Evolutionary conservation across 1,140 invertebrate genomes (phyloP), one percentile per base, ranked within the genome.

Genomic region (Procambarus clarkii): DNA sequence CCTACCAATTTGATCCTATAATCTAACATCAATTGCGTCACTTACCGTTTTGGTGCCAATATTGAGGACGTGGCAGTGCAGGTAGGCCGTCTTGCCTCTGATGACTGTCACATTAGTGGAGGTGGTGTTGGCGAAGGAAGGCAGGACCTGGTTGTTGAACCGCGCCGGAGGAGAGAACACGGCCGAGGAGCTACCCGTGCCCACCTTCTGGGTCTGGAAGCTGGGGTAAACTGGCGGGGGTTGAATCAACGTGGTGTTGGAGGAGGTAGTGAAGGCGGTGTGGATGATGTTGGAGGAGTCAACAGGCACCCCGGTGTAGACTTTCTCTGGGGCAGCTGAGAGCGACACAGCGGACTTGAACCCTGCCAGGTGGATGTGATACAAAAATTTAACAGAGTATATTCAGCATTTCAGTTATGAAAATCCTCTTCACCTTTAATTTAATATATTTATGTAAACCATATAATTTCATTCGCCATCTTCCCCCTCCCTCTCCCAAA

Each of bases 1-100:
- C n/a, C n/a, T n/a, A n/a, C n/a, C n/a, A n/a, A 34, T 34, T 34
- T 34, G 34, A 34, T 34, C 34, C 34, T 34, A 1, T 34, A 34
- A 34, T 34, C 34, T 34, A 34, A 34, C 34, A 34, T 1, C 34
- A 34, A 34, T 34, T 34, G 34, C 34, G 34, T 58, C 54, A 58
- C 91, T 69, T 74, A 92, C 91, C 24, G 91, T 87, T 58, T 92
- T 92, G 0, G 91, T 92, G 8, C 91, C 91, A 21, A 92, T 86
- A 45, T 92, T 92, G 69, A 89, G 85, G 60, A 92, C 91, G 9
- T 88, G 86, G 45, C 91, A 92, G 58, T 86, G 87, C 21, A 92
- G 91, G 50, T 92, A 84, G 15, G 87, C 91, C 34, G 88, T 89
- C 82, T 87, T 92, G 48, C 76, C 91, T 9, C 81, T 58, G 76